Base-by-base conservation (phyloP, 2,113 vertebrate species). In the Terrapene triunguis region DNA sequence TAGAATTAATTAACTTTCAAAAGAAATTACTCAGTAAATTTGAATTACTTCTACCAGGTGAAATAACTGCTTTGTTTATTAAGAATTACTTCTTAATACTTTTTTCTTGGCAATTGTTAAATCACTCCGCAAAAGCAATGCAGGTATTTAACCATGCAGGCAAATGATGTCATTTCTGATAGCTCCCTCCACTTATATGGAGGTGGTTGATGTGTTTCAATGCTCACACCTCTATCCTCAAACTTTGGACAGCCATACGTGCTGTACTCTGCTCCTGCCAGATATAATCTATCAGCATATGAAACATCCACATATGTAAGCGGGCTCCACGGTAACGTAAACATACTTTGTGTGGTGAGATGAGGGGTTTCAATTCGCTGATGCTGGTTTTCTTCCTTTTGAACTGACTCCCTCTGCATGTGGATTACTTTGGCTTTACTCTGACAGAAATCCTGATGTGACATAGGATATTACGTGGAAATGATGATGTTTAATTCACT, bases 191-290 rank as follows among this genome's bases (percentile, higher is more conserved):
- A 72, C 4, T n/a, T n/a, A 69, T 27, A 24, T 25, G 38, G 72
- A 19, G 51, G 32, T 42, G 38, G 50, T 53, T 62, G 62, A 54
- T 5, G 35, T 12, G 1, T 76, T 85, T 80, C 44, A 65, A 21
- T 74, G 47, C 22, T 7, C 69, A 1, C 29, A 42, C 3, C n/a
- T 29, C 14, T 86, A 42, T 29, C 16, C 87, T 74, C 5, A 6
- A 80, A 1, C 47, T 32, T 44, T 88, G 53, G 80, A 8, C 17
- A 29, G 3, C 17, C 5, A 9, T 0, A 0, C 0, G 0, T 72
- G 25, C 55, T 89, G 59, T 84, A 1, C 1, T 69, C 50, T 48
- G 51, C 32, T 89, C 38, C 38, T 84, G 29, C 79, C 62, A 94
- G 86, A 1, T 9, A 53, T 55, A 57, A 47, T 62, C 55, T 92